A percentile compares a stretch with the other conserved stretches of the same genome.
phyloP scores from a whole-genome alignment of 30 jellyfish, hydroid and myxozoan species.

The Catostylus mosaicus region DNA sequence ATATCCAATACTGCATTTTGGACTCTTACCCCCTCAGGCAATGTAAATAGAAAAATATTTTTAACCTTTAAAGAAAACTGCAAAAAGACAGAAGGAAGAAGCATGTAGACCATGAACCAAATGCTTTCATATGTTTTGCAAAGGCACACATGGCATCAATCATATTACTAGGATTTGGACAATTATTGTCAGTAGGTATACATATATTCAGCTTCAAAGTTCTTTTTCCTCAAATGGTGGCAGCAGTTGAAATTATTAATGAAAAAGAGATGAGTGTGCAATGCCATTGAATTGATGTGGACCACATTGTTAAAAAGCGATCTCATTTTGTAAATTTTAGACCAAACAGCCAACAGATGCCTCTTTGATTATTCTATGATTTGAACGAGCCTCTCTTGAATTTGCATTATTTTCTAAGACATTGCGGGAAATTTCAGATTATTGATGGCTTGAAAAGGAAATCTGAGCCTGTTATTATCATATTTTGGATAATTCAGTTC shows the following conservation, averaged over 20 bases:
- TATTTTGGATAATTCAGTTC: neutral
- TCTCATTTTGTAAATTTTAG: neutral
- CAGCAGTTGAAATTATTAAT: neutral
- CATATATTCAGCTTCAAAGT: neutral
- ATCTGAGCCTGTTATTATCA: neutral
- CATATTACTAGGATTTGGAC: neutral
- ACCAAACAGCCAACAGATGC: no score
- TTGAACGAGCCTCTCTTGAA: neutral
- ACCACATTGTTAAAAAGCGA: neutral
- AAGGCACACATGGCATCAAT: neutral
- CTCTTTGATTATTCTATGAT: no score
- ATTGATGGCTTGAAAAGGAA: neutral
- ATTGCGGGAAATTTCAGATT: neutral
- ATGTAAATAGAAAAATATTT: neutral
- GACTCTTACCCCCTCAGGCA: no score
- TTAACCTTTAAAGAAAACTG: neutral
- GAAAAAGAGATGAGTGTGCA: neutral
- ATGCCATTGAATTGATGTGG: neutral
- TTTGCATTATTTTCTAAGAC: neutral
- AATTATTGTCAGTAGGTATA: neutral
- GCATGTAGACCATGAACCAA: neutral
- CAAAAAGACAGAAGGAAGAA: neutral
- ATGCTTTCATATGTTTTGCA: neutral
- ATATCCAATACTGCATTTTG: no score
- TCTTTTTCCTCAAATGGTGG: neutral